A percentile compares a stretch with the other conserved stretches of the same genome.
phyloP scores from a whole-genome alignment of 1,140 invertebrate species.

The Charaxes varanes region DNA sequence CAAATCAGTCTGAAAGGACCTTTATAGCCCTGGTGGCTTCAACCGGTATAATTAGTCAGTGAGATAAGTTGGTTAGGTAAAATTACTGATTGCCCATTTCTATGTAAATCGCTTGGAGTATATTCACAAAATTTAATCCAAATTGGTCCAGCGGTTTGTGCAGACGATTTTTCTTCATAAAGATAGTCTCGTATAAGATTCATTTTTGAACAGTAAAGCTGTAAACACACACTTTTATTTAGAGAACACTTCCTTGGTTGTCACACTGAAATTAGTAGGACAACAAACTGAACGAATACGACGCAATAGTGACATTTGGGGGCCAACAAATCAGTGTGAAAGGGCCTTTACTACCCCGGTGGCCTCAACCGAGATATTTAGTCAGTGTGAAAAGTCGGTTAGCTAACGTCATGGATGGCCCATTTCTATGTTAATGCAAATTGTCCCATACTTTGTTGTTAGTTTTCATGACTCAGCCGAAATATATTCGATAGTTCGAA shows the following conservation, averaged over 20 bases:
- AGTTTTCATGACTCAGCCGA: constrained; percentile 2
- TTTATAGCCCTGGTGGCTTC: constrained; percentile 15
- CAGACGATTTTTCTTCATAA: too few relatives aligned
- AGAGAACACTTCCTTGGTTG: too few relatives aligned
- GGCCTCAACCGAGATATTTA: constrained; percentile 39
- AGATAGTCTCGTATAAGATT: too few relatives aligned
- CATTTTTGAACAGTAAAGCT: too few relatives aligned
- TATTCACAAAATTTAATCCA: too few relatives aligned
- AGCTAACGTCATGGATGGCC: constrained; percentile 37
- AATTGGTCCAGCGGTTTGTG: too few relatives aligned
- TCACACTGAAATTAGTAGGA: too few relatives aligned
- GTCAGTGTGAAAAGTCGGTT: constrained; percentile 54
- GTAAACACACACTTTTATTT: too few relatives aligned
- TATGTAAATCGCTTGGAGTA: too few relatives aligned
- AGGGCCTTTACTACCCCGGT: constrained; percentile 13
- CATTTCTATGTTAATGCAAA: constrained; percentile 59
- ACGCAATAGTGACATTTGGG: constrained; percentile 9
- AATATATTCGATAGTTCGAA: too few relatives aligned
- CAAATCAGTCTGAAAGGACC: constrained; percentile 12
- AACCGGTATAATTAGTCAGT: constrained; percentile 45
- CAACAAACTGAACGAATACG: too few relatives aligned
- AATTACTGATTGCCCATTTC: constrained; percentile 51
- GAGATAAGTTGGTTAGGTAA: constrained; percentile 49
- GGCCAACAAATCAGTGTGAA: constrained; percentile 11
- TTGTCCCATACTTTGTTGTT: constrained; percentile 4